Evolutionary conservation across 2,797 vertebrate species (phyloP), one percentile per base, ranked within the genome.

Genomic region (Brachymystax lenok): DNA sequence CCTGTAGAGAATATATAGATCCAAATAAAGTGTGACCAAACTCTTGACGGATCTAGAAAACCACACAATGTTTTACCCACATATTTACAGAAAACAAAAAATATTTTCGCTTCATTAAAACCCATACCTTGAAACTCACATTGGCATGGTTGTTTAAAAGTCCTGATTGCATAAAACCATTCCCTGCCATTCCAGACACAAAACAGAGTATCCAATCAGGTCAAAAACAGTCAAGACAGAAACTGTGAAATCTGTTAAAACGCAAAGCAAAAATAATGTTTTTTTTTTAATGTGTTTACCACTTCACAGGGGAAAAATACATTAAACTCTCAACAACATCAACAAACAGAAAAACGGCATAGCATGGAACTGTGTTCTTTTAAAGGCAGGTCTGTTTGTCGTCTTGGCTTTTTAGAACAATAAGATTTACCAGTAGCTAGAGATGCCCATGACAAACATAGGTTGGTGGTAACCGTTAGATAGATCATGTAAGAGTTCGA

Each of bases 111-210:
- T 73, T 78, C 82, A 82, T 84, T 83, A 73, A 84, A 80, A 81
- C 0, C 5, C 82, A 75, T 73, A 86, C 75, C 69, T 77, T 61
- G 61, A 50, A 87, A 81, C 77, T 79, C 73, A 85, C 81, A 69
- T 84, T 68, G 70, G 56, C 50, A 81, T 78, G 71, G 76, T 86
- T 84, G 56, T 82, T 83, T 40, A 69, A 33, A 61, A 30, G 14
- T 50, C 74, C 74, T 28, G 59, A 86, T 88, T 92, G 88, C 89
- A 90, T 90, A 89, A 90, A 82, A 88, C 83, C 40, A 67, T 35
- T 35, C 69, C 82, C 68, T 75, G 67, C 69, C 74, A 63, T 73
- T 86, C 78, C 79, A 76, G 74, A 75, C 77, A 77, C 76, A 14
- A 72, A 86, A 82, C 79, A 83, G 21, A 27, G 52, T n/a, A 76